These are phyloP conservation scores for Triplophysa yarkandensis DNA, from an alignment of 2,797 vertebrate species.

Conservation along the genomic window DNA sequence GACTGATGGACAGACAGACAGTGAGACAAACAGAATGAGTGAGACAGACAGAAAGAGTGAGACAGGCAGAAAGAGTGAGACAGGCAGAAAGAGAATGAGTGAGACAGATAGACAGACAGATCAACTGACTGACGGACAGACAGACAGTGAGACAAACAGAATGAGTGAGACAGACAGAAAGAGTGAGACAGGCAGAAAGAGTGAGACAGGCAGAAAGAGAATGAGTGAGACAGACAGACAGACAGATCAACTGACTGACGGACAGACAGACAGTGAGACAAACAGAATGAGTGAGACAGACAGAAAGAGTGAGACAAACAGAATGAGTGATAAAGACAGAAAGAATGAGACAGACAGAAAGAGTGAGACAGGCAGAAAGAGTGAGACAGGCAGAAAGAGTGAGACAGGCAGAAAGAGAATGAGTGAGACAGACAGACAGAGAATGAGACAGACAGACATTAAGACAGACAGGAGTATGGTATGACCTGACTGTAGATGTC, in stretches of 20 bases:
- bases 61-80: conserved; percentile 26
- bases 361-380: conserved; percentile 6
- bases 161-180: too few species aligned
- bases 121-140: too few species aligned
- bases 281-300: too few species aligned
- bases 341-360: neutral
- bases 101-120: too few species aligned
- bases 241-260: too few species aligned
- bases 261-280: neutral
- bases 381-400: conserved; percentile 14
- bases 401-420: neutral
- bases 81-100: neutral
- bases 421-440: conserved; percentile 17
- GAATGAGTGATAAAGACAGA: too few species aligned
- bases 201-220: too few species aligned
- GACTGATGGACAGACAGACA: neutral
- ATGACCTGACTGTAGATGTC: conserved; percentile 78
- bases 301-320: too few species aligned
- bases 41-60: conserved; percentile 16
- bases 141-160: neutral
- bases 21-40: conserved; percentile 4
- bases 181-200: too few species aligned
- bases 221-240: too few species aligned
- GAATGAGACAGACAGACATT: neutral
- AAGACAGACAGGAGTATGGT: neutral